Evolutionary conservation across 2,888 invertebrate genomes (phyloP), one percentile per base, ranked within the genome.

Genomic region (Sympetrum striolatum): DNA sequence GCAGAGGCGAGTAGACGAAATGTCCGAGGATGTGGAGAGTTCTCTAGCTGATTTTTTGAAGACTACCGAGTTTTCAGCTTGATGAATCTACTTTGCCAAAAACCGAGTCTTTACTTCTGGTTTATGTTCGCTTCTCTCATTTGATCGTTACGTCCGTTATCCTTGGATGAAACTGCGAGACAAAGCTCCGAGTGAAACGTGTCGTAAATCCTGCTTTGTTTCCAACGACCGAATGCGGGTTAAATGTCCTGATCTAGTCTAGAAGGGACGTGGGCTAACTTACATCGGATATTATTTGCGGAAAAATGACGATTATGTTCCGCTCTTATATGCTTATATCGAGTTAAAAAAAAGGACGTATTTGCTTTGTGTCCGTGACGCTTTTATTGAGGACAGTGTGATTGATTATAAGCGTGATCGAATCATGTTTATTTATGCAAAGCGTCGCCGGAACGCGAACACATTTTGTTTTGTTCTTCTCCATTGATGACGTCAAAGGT

Each of bases 111-210:
- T n/a, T n/a, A n/a, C n/a, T n/a, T n/a, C n/a, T n/a, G n/a, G n/a
- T n/a, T n/a, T n/a, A n/a, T n/a, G n/a, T n/a, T n/a, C n/a, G n/a
- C n/a, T n/a, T n/a, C 31, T 25, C 53, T 25, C 31, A n/a, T 60
- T 60, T 64, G 60, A 60, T 86, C 60, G 86, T 60, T 60, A 60
- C 86, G 60, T 86, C 86, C 37, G 60, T 60, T 37, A 60, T 86
- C 37, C 64, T 37, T 48, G 35, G 37, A 60, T 86, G 86, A 86
- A 86, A 86, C 86, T 37, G 86, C 60, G 60, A 22, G 86, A 60
- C 86, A 86, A 60, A 86, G 86, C 53, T 58, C 58, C 53, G 31
- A n/a, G 60, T 37, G 86, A 86, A 37, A 86, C 86, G 60, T 60
- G 86, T 86, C 60, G 86, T 39, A 60, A 60, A 86, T 86, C 86